phyloP scores from a whole-genome alignment of 2,113 vertebrate species.

The Chlorocebus sabaeus region DNA sequence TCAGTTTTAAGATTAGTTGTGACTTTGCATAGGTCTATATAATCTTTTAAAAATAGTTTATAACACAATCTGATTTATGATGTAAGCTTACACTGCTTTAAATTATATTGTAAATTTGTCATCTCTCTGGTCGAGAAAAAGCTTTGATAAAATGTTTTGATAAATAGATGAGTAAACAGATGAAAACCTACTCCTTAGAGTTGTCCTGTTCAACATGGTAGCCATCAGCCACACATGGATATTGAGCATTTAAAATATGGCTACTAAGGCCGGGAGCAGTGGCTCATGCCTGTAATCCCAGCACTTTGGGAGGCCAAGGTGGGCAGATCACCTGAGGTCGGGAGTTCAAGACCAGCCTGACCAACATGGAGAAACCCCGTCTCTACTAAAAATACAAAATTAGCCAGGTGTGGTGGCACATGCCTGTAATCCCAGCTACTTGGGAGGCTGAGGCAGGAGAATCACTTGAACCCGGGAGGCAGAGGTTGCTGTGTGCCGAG shows the following conservation, averaged over 20 bases:
- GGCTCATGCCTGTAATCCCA: no score
- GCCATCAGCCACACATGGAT: background rate
- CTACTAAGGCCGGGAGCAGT: background rate
- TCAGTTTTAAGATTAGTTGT: background rate
- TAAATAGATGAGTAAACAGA: background rate
- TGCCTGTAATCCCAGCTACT: no score
- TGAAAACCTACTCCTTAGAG: background rate
- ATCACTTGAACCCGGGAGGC: no score
- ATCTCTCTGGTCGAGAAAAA: background rate
- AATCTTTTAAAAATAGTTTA: slow-evolving; percentile 15
- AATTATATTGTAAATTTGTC: slow-evolving; percentile 22
- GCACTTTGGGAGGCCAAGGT: no score
- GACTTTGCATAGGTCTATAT: background rate
- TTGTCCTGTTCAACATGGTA: background rate
- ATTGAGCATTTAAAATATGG: background rate
- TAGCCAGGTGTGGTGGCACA: no score
- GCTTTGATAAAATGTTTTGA: background rate
- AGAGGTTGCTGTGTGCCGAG: no score
- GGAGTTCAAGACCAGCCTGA: no score
- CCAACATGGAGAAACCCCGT: no score
- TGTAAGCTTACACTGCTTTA: background rate
- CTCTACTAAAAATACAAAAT: no score
- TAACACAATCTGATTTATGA: slow-evolving; percentile 9
- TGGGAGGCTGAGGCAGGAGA: no score
- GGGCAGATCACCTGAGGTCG: no score